These are phyloP conservation scores for Corbicula japonica DNA, from an alignment of 2,888 invertebrate genomes.

Conservation along the genomic window DNA sequence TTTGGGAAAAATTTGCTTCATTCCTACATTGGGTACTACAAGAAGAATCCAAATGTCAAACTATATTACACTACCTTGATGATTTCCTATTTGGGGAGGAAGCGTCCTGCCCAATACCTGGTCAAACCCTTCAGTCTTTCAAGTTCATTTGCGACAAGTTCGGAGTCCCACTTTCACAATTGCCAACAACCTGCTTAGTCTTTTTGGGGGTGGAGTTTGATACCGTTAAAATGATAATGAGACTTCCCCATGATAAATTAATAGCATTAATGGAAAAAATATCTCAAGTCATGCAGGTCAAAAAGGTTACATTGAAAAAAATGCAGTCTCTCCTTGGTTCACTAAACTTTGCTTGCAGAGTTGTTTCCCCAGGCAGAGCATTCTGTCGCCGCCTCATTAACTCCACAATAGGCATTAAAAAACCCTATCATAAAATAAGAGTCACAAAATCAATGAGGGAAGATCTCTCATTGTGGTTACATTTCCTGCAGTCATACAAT, in stretches of 20 bases:
- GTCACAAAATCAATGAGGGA: not conserved
- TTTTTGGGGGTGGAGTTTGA: no score
- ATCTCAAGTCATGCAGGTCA: no score
- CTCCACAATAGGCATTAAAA: no score
- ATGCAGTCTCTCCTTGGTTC: no score
- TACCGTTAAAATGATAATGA: no score
- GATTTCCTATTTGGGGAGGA: slow-evolving; percentile 21
- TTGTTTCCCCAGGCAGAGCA: no score
- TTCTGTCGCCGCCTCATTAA: no score
- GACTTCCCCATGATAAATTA: no score
- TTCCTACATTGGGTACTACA: slow-evolving; percentile 18
- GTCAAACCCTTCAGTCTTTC: not conserved
- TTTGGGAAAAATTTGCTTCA: slow-evolving; percentile 27
- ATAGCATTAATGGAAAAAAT: no score
- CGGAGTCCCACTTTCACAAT: not conserved
- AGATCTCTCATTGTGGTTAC: not conserved
- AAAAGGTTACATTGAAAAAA: no score
- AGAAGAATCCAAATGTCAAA: not conserved
- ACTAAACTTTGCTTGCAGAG: no score
- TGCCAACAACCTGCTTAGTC: no score
- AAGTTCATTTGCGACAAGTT: not conserved
- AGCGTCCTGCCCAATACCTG: not conserved
- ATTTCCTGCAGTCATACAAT: not conserved
- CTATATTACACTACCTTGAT: slow-evolving; percentile 27
- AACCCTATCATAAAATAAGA: not conserved